Base-by-base conservation (phyloP, 2,888 invertebrate genomes). In the Rhingia campestris region DNA sequence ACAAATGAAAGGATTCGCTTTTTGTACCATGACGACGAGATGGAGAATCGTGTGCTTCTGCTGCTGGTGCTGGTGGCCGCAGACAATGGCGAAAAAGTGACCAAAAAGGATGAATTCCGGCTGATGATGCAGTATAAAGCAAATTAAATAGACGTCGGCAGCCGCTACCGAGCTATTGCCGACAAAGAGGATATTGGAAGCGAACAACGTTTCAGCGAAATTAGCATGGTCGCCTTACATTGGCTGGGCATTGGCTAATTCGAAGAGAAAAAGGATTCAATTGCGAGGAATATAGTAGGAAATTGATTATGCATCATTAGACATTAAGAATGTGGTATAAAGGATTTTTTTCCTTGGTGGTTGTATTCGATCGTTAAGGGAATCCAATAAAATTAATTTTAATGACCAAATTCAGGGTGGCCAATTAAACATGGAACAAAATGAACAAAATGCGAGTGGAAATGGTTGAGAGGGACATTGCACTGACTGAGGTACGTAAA, bases 281-380 rank as follows among this genome's bases (percentile, higher is more conserved):
- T 54, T 10, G 59, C 22, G 22, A 37, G 45, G 54, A 64, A 72
- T 53, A 75, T 54, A 47, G 54, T 6, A 61, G 76, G 76, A 72
- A 76, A 81, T 81, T 81, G 81, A 70, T 66, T 76, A 76, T 76
- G 76, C 81, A 81, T 81, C 81, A 81, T 81, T 81, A 81, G 72
- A 67, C 66, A 76, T 59, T 67, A 66, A 72, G 81, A 81, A 81
- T 81, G 64, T 70, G 75, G 64, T 59, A 70, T 76, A 56, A 72
- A 61, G 33, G 49, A 6, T 53, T 53, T 41, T 33, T 32, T 12
- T 12, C 4, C 35, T n/a, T 35, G 0, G 6, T 30, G 30, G 30
- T 58, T 33, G 4, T 12, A n/a, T 33, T 53, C n/a, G 12, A 12
- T 53, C 35, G 37, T 6, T 22, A 2, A 30, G 32, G 30, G 37